Base-by-base conservation (phyloP, 2,113 vertebrate genomes). In the Probosciger aterrimus region DNA sequence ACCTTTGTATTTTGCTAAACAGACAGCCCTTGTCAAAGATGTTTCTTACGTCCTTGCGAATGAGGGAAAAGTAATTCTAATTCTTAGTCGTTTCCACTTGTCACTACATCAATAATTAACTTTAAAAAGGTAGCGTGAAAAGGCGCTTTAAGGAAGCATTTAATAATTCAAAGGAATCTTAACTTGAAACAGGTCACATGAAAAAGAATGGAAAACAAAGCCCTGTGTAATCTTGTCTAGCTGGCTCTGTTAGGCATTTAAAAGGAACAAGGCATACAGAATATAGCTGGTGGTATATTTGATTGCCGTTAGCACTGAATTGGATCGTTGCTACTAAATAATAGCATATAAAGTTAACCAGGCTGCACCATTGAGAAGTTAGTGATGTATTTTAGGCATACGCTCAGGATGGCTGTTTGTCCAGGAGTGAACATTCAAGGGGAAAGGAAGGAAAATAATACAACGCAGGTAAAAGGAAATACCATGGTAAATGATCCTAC, bases 141-240 rank as follows among this genome's bases (percentile, higher is more conserved):
- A 97, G 95, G 92, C 91, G 94, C 97, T 98, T 97, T 97, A 97
- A 97, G 97, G 96, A 98, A 97, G 87, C 94, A 96, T 97, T 98
- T 97, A 98, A 98, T 98, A 97, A 98, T 98, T 97, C 92, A 98
- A 95, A 97, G 91, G 96, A 97, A 91, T 97, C 87, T 97, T 98
- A 96, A 96, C 92, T 96, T 97, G 95, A 98, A 97, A 96, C 70
- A 95, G 96, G 94, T 97, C 93, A 96, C 89, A 85, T 96, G 92
- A 96, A 95, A 96, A 97, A 97, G 92, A 97, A 90, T 86, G 31
- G 76, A 94, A 97, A 98, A 96, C 86, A 96, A 97, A 97, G 86
- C 96, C 77, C 60, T 60, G 0, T 82, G 46, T 96, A 82, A 82
- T 90, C 60, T 39, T 76, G 77, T 55, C 94, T 95, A 65, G 52